Evolutionary conservation across 2,888 invertebrate species (phyloP).

Genomic region (Synanthedon formicaeformis): DNA sequence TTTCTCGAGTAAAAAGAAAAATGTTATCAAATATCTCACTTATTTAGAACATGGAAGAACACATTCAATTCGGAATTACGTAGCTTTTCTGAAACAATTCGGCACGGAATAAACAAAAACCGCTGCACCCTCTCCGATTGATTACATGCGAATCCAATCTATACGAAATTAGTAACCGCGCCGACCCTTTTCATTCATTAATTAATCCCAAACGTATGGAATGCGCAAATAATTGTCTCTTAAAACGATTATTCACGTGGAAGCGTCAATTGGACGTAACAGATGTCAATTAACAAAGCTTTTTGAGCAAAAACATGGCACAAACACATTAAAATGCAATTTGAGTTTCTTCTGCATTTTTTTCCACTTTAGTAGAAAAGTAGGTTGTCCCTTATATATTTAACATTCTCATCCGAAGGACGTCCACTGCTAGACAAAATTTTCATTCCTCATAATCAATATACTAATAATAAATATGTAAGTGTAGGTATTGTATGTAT

Average conservation of each 20-base stretch:
- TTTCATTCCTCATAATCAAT: no score
- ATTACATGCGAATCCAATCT: constrained; percentile 45
- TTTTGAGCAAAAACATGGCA: constrained; percentile 16
- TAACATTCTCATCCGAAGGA: no score
- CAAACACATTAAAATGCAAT: constrained; percentile 15
- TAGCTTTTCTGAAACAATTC: neutral
- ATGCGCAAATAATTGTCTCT: constrained; percentile 52
- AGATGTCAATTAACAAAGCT: constrained; percentile 38
- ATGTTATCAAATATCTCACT: no score
- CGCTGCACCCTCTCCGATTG: constrained; percentile 24
- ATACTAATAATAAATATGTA: no score
- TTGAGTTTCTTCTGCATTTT: no score
- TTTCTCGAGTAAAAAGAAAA: no score
- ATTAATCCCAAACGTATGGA: constrained; percentile 54
- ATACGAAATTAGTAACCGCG: constrained; percentile 43
- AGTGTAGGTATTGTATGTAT: no score
- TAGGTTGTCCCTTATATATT: no score
- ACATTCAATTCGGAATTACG: no score
- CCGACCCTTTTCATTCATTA: constrained; percentile 59
- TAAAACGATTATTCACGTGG: constrained; percentile 48
- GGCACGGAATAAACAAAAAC: constrained; percentile 18
- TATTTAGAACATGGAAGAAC: no score
- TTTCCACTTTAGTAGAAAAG: no score
- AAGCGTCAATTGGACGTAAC: constrained; percentile 43
- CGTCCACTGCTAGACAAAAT: no score